phyloP scores from a whole-genome alignment of 2,888 invertebrate genomes.

The Bruchidius siliquastri region DNA sequence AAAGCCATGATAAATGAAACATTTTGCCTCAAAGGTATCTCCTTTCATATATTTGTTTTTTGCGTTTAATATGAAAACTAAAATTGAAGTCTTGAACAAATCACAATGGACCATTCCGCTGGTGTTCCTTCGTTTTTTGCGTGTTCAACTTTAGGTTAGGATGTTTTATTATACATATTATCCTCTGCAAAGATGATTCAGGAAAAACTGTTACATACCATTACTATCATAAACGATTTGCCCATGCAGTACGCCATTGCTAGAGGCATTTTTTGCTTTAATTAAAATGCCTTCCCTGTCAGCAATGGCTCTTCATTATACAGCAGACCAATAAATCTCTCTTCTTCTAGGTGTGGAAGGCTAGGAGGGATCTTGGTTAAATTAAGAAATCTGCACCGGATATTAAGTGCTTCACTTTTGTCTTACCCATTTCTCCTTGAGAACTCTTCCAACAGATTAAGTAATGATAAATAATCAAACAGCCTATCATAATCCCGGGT shows the following conservation, averaged over 20 bases:
- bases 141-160: too few relatives aligned
- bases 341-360: neutral
- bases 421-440: neutral
- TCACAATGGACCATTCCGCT: too few relatives aligned
- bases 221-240: neutral
- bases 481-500: too few relatives aligned
- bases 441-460: neutral
- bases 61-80: too few relatives aligned
- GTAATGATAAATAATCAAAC: too few relatives aligned
- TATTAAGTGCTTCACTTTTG: conserved; percentile 21
- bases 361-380: conserved; percentile 3
- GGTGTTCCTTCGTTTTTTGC: too few relatives aligned
- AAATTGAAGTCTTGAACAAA: too few relatives aligned
- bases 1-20: too few relatives aligned
- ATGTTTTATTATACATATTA: too few relatives aligned
- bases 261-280: neutral
- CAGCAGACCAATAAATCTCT: conserved; percentile 1
- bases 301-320: conserved; percentile 1
- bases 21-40: too few relatives aligned
- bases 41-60: too few relatives aligned
- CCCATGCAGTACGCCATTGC: neutral
- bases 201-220: neutral
- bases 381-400: conserved; percentile 21
- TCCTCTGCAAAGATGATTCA: too few relatives aligned
- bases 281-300: neutral